Conservation (phyloP, 2,113 vertebrate genomes). For the Naja naja region DNA sequence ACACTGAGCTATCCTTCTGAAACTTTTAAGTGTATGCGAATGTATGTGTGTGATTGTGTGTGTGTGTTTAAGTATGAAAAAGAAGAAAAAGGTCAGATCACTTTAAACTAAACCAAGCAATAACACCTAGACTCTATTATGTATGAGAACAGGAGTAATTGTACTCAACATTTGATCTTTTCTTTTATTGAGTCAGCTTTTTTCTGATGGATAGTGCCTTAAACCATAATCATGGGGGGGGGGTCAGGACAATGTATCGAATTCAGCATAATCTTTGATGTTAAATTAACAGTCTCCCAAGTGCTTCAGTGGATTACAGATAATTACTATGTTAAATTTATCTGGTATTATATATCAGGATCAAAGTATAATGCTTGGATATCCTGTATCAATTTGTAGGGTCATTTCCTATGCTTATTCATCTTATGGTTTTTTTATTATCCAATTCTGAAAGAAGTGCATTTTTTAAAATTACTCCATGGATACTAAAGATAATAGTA, state of each 20-base stretch:
- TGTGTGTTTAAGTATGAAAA: neutral
- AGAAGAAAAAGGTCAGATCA: conserved; percentile 4
- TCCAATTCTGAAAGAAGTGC: neutral
- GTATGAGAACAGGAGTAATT: neutral
- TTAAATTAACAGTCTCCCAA: neutral
- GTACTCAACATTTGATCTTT: neutral
- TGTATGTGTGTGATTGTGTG: no score
- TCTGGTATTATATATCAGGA: no score
- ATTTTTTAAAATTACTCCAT: neutral
- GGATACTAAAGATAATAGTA: neutral
- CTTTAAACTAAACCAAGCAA: conserved; percentile 1
- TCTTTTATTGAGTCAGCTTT: conserved; percentile 10
- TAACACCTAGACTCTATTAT: neutral
- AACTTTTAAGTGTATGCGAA: neutral
- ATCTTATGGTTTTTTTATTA: neutral
- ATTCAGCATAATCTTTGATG: neutral
- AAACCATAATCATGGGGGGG: neutral
- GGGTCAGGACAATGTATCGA: neutral
- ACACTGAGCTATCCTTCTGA: neutral
- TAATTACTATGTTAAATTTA: neutral
- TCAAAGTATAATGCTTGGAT: neutral
- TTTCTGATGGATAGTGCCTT: conserved; percentile 10
- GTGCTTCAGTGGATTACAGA: neutral
- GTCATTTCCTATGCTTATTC: neutral
- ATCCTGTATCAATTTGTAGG: neutral